These are phyloP conservation scores for Polydrusus pterygomalis DNA, from an alignment of 2,888 invertebrate species.

Conservation along the genomic window DNA sequence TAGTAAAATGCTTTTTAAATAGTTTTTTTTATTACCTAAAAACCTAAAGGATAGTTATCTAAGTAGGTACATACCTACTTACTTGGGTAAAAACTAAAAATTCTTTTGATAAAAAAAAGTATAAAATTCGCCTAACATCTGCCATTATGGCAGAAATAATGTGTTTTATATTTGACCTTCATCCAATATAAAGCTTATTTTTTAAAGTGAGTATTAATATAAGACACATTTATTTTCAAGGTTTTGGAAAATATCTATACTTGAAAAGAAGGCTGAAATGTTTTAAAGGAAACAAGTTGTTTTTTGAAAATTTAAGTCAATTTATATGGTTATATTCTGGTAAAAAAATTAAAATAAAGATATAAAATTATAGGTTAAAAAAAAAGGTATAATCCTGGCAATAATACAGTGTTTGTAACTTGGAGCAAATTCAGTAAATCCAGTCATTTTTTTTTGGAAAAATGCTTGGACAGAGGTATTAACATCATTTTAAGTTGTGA, in stretches of 20 bases:
- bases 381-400: too few relatives aligned
- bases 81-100: neutral
- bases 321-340: too few relatives aligned
- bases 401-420: too few relatives aligned
- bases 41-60: constrained; percentile 31
- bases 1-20: neutral
- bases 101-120: neutral
- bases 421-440: too few relatives aligned
- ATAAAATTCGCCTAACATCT: constrained; percentile 40
- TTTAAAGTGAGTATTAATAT: neutral
- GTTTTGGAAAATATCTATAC: constrained; percentile 14
- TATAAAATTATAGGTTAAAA: too few relatives aligned
- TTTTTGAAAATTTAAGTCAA: too few relatives aligned
- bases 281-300: too few relatives aligned
- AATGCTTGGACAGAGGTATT: too few relatives aligned
- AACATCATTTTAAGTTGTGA: too few relatives aligned
- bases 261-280: neutral
- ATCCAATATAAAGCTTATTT: neutral
- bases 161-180: constrained; percentile 33
- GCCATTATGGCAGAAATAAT: neutral
- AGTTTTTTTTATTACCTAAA: neutral
- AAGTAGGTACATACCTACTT: too few relatives aligned
- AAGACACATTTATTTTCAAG: constrained; percentile 25
- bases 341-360: too few relatives aligned
- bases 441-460: too few relatives aligned